Conservation (phyloP, 2,888 invertebrate genomes). For the Drosophila merina region DNA sequence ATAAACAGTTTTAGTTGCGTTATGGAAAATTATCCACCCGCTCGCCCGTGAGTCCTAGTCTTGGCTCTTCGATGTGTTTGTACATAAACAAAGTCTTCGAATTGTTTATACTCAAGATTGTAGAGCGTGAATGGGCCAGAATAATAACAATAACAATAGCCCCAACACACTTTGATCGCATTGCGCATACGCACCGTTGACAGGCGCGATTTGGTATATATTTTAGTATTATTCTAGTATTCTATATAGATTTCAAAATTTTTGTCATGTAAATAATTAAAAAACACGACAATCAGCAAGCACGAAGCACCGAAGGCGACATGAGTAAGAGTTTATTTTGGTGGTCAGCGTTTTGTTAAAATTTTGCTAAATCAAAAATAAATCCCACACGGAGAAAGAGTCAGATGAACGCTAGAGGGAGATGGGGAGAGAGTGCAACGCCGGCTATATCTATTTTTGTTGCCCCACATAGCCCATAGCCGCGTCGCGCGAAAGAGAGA, state of each 20-base stretch:
- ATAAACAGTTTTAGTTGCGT: slow-evolving; percentile 62
- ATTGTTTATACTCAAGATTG: slow-evolving; percentile 67
- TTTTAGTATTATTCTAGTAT: slow-evolving; percentile 11
- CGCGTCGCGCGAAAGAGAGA: slow-evolving; percentile 9
- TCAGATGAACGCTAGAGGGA: slow-evolving; percentile 11
- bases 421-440: slow-evolving; percentile 39
- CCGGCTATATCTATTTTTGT: slow-evolving; percentile 64
- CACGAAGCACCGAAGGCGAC: slow-evolving; percentile 49
- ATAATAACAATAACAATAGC: slow-evolving; percentile 44
- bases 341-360: slow-evolving; percentile 61
- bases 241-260: no score
- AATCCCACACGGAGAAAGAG: slow-evolving; percentile 44
- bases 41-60: background rate
- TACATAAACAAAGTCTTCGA: slow-evolving; percentile 51
- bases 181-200: slow-evolving; percentile 65
- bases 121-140: slow-evolving; percentile 58
- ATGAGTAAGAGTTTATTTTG: slow-evolving; percentile 75
- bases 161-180: slow-evolving; percentile 6
- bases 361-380: slow-evolving; percentile 76
- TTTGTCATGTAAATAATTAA: slow-evolving; percentile 73
- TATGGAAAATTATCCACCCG: slow-evolving; percentile 58
- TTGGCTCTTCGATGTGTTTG: slow-evolving; percentile 32
- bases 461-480: slow-evolving; percentile 61
- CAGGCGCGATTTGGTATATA: slow-evolving; percentile 44
- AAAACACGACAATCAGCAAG: slow-evolving; percentile 32